Evolutionary conservation across 1,140 invertebrate genomes (phyloP).

Genomic region (Hyposmocoma kahamanoa): DNA sequence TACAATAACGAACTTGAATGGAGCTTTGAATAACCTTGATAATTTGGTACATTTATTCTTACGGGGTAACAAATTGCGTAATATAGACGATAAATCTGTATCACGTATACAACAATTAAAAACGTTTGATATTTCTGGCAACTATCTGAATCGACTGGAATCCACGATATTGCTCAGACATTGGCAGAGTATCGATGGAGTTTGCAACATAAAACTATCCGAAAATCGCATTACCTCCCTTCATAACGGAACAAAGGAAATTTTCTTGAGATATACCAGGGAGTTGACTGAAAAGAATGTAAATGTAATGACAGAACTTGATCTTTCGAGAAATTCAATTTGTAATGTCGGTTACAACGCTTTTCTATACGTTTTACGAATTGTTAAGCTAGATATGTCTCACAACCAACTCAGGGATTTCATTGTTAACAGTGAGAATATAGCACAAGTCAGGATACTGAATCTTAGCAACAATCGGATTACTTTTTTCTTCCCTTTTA

Average conservation of each 20-base stretch:
- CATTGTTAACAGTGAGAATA: slow-evolving; percentile 36
- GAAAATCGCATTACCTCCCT: slow-evolving; percentile 41
- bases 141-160: slow-evolving; percentile 37
- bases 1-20: slow-evolving; percentile 47
- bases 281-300: slow-evolving; percentile 18
- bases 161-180: slow-evolving; percentile 44
- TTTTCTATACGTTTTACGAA: slow-evolving; percentile 35
- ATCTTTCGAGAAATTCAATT: slow-evolving; percentile 49
- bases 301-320: slow-evolving; percentile 37
- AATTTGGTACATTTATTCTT: slow-evolving; percentile 50
- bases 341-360: slow-evolving; percentile 44
- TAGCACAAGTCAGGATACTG: slow-evolving; percentile 38
- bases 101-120: slow-evolving; percentile 51
- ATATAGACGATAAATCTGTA: slow-evolving; percentile 41
- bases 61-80: slow-evolving; percentile 40
- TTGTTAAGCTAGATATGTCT: slow-evolving; percentile 44
- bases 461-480: slow-evolving; percentile 55
- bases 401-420: slow-evolving; percentile 44
- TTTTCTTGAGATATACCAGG: slow-evolving; percentile 18
- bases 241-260: slow-evolving; percentile 30
- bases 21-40: slow-evolving; percentile 43
- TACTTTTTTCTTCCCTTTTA: slow-evolving; percentile 34
- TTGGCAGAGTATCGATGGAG: slow-evolving; percentile 42
- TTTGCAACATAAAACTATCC: slow-evolving; percentile 49
- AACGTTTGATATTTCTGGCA: slow-evolving; percentile 53